Conservation (phyloP, 2,797 vertebrate species). For the Myotis daubentonii region DNA sequence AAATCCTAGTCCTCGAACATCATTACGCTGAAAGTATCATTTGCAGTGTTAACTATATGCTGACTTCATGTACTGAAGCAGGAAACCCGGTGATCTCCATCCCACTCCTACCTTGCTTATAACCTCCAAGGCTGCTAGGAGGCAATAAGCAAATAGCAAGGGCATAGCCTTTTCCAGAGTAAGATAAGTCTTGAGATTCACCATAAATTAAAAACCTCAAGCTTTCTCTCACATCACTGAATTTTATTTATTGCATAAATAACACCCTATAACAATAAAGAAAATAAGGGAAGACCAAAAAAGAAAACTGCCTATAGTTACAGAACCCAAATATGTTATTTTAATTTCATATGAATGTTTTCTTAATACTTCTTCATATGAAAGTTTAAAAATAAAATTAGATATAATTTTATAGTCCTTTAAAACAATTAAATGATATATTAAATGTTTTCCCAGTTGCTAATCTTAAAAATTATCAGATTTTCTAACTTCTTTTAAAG, state of each 20-base stretch:
- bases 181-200: neutral
- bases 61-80: neutral
- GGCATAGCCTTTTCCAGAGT: neutral
- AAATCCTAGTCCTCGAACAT: neutral
- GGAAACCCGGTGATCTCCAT: neutral
- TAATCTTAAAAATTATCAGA: slow-evolving; percentile 47
- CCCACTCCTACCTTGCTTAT: neutral
- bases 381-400: slow-evolving; percentile 53
- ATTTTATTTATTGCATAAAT: slow-evolving; percentile 47
- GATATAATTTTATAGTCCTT: neutral
- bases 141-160: neutral
- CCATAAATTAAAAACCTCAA: neutral
- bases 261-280: neutral
- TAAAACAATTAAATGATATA: neutral
- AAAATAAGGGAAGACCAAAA: neutral
- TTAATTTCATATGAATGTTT: slow-evolving; percentile 28
- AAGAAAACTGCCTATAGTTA: neutral
- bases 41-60: neutral
- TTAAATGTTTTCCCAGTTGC: slow-evolving; percentile 38
- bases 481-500: slow-evolving; percentile 17
- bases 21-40: neutral
- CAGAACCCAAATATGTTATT: slow-evolving; percentile 9
- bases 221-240: neutral
- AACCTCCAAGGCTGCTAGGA: neutral
- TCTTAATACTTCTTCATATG: slow-evolving; percentile 28